phyloP scores from a whole-genome alignment of 2,113 vertebrate species.

The Syrrhaptes paradoxus region DNA sequence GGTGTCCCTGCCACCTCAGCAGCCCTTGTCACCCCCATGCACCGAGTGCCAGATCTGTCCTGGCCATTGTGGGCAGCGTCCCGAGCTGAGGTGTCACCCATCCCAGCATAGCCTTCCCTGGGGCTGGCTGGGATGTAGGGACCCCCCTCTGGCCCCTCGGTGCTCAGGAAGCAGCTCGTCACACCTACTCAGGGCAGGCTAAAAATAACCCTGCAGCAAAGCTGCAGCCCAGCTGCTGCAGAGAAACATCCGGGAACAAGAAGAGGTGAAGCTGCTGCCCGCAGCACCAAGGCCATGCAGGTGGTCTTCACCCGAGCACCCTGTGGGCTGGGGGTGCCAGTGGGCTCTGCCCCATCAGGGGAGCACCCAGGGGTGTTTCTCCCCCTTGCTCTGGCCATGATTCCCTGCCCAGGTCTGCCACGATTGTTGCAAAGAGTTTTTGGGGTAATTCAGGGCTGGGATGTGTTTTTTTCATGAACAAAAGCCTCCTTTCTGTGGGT shows the following conservation, averaged over 20 bases:
- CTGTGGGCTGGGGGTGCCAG: fast-evolving
- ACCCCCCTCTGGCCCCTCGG: fast-evolving
- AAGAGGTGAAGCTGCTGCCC: not conserved
- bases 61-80: not conserved
- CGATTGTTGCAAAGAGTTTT: too few species aligned
- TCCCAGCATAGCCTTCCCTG: fast-evolving
- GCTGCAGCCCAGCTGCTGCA: not conserved
- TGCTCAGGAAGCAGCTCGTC: not conserved
- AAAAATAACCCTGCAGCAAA: not conserved
- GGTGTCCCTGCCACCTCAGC: not conserved
- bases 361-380: not conserved
- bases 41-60: fast-evolving
- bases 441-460: not conserved
- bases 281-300: fast-evolving
- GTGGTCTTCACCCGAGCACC: not conserved
- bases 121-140: not conserved
- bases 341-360: not conserved
- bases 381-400: fast-evolving
- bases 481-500: not conserved
- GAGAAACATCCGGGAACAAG: not conserved
- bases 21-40: not conserved
- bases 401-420: not conserved
- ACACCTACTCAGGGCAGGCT: not conserved
- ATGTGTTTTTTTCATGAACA: not conserved
- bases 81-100: not conserved